phyloP scores from a whole-genome alignment of 2,113 vertebrate species.

The Ifrita kowaldi region DNA sequence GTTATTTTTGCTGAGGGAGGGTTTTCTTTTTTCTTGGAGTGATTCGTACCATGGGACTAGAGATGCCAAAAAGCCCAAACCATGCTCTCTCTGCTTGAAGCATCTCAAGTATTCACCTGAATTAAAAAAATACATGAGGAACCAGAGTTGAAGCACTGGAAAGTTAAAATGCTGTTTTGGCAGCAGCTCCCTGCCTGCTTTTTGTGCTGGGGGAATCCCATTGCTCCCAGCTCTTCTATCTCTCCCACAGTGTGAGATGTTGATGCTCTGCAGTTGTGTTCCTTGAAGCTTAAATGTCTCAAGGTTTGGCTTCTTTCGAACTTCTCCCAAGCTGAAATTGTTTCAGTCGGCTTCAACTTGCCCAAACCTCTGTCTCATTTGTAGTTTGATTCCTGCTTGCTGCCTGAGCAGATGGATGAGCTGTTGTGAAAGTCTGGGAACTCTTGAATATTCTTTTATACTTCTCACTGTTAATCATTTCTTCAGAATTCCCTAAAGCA shows the following conservation, averaged over 20 bases:
- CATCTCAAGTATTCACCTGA: background rate
- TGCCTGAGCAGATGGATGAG: background rate
- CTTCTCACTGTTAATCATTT: background rate
- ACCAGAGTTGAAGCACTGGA: background rate
- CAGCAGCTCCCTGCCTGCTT: background rate
- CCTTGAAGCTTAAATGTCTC: background rate
- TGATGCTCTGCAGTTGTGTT: background rate
- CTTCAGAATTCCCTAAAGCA: background rate
- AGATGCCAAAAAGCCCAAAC: background rate
- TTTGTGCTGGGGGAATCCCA: background rate
- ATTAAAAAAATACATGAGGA: background rate
- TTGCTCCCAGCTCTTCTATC: background rate
- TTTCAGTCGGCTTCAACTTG: background rate
- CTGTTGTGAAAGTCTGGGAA: background rate
- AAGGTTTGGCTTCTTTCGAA: background rate
- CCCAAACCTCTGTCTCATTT: background rate
- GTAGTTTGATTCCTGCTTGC: background rate
- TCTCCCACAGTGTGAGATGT: background rate
- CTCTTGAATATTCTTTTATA: background rate
- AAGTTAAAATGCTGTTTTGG: background rate
- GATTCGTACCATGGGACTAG: background rate
- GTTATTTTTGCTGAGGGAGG: background rate
- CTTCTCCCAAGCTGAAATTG: background rate
- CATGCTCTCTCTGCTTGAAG: background rate
- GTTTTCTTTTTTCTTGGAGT: background rate